phyloP scores from a whole-genome alignment of 1,140 invertebrate species.

The Listronotus bonariensis region DNA sequence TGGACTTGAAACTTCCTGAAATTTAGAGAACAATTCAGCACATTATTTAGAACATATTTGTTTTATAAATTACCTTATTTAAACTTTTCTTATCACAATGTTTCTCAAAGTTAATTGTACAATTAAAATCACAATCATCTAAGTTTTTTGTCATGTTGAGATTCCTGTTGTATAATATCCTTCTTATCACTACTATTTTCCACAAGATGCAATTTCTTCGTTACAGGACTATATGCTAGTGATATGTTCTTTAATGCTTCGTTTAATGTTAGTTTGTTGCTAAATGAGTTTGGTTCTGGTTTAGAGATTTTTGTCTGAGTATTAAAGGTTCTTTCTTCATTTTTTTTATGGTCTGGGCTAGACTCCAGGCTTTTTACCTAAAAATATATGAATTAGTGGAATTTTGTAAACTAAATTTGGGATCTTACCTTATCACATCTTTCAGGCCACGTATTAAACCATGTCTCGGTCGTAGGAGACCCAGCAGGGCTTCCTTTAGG shows the following conservation, averaged over 20 bases:
- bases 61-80: not conserved
- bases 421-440: slow-evolving; percentile 47
- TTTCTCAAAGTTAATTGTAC: slow-evolving; percentile 19
- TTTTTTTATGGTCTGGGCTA: slow-evolving; percentile 27
- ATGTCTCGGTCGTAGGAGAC: slow-evolving; percentile 39
- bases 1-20: slow-evolving; percentile 34
- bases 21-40: slow-evolving; percentile 25
- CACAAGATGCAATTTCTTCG: slow-evolving; percentile 57
- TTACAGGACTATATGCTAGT: slow-evolving; percentile 59
- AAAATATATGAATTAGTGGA: not conserved
- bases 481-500: slow-evolving; percentile 8
- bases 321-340: slow-evolving; percentile 32
- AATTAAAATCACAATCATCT: slow-evolving; percentile 25
- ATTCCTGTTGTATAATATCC: slow-evolving; percentile 36
- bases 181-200: slow-evolving; percentile 35
- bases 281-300: slow-evolving; percentile 21
- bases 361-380: slow-evolving; percentile 41
- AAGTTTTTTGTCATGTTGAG: slow-evolving; percentile 17
- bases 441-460: slow-evolving; percentile 57
- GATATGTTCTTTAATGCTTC: slow-evolving; percentile 62
- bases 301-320: slow-evolving; percentile 37
- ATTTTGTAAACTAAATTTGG: too few relatives aligned
- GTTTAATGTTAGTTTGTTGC: slow-evolving; percentile 53
- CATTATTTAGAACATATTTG: not conserved
- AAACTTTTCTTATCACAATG: slow-evolving; percentile 25